Percentiles rank a stretch among this genome's conserved stretches.
These are phyloP conservation scores for Tokudaia tokunoshimensis DNA, from an alignment of 2,797 vertebrate genomes.

Conservation along the genomic window DNA sequence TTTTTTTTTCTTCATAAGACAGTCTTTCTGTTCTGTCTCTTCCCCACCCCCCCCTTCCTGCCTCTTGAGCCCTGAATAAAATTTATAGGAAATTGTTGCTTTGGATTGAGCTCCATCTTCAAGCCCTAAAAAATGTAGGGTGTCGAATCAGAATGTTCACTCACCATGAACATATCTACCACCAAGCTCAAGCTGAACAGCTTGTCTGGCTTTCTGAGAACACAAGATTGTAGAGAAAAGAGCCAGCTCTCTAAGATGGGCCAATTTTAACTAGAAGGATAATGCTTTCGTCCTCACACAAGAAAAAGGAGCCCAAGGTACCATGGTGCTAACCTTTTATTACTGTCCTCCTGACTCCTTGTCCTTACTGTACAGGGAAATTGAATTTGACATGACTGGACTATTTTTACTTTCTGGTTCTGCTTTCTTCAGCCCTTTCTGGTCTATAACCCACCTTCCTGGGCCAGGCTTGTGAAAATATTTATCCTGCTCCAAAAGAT, in stretches of 20 bases:
- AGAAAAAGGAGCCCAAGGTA: background rate
- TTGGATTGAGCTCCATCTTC: background rate
- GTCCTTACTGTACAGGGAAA: background rate
- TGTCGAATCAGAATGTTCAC: background rate
- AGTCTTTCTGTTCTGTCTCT: background rate
- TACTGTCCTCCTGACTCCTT: background rate
- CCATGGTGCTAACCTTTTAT: background rate
- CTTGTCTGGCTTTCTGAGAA: background rate
- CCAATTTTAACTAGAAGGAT: background rate
- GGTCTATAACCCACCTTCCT: background rate
- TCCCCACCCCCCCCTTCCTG: rapidly evolving
- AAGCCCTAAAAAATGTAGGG: too few relatives aligned
- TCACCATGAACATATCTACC: background rate
- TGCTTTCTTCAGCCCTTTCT: background rate
- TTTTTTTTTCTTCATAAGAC: background rate
- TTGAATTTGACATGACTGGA: background rate
- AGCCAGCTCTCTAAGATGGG: background rate
- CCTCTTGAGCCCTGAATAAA: background rate
- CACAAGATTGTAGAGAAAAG: background rate
- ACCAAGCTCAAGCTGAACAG: background rate
- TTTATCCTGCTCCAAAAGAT: background rate
- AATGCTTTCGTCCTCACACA: background rate
- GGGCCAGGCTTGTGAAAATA: background rate
- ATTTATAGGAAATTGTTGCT: background rate
- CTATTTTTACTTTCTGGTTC: background rate